Percentiles rank a stretch among this genome's conserved stretches.
Evolutionary conservation across 1,140 invertebrate genomes (phyloP).

Genomic region (Reticulitermes speratus): DNA sequence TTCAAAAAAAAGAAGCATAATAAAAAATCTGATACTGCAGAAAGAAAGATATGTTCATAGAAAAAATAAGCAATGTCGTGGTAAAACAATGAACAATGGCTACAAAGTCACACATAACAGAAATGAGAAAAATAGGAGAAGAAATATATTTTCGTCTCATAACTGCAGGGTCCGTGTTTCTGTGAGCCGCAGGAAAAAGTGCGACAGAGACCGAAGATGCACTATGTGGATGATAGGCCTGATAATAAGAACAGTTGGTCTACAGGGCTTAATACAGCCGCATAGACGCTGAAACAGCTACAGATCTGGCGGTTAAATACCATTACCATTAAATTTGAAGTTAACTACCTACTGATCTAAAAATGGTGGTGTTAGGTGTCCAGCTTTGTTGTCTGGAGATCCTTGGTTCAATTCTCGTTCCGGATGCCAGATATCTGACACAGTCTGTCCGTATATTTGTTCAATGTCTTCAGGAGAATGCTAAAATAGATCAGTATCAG

Average conservation of each 20-base stretch:
- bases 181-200: not conserved
- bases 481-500: too few relatives aligned
- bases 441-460: too few relatives aligned
- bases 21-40: not conserved
- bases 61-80: not conserved
- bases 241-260: not conserved
- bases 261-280: too few relatives aligned
- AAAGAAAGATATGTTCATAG: not conserved
- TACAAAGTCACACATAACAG: not conserved
- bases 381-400: too few relatives aligned
- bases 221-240: not conserved
- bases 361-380: too few relatives aligned
- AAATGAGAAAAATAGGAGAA: not conserved
- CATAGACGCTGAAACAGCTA: too few relatives aligned
- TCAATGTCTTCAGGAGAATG: too few relatives aligned
- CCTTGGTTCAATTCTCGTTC: too few relatives aligned
- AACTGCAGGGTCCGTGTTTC: not conserved
- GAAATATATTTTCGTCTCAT: not conserved
- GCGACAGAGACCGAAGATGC: not conserved
- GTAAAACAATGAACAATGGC: not conserved
- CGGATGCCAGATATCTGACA: too few relatives aligned
- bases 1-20: not conserved
- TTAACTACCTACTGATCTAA: too few relatives aligned
- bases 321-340: too few relatives aligned
- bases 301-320: too few relatives aligned